A percentile compares a stretch with the other conserved stretches of the same genome.
phyloP scores from a whole-genome alignment of 1,140 invertebrate genomes.

The Drosophila nikananu region DNA sequence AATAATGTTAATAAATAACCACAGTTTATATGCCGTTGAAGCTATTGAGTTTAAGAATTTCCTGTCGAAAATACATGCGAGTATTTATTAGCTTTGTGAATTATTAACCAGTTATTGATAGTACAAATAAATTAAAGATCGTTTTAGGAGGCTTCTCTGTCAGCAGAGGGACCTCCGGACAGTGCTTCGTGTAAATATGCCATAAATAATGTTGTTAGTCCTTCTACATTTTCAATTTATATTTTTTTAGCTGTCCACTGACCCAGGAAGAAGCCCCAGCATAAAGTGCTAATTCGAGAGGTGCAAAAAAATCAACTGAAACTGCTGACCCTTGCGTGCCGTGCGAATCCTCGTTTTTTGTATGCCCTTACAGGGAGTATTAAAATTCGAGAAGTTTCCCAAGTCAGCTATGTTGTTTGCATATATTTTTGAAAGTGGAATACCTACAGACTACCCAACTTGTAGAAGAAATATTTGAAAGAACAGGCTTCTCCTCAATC shows the following conservation, averaged over 20 bases:
- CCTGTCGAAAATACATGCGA: background rate
- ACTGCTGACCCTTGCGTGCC: slow-evolving; percentile 29
- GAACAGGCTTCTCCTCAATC: too few relatives aligned
- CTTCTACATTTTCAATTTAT: background rate
- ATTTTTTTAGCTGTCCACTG: slow-evolving; percentile 6
- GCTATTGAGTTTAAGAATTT: background rate
- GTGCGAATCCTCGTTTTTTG: slow-evolving; percentile 3
- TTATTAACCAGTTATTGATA: background rate
- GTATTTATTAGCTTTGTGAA: background rate
- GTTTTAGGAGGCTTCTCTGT: background rate
- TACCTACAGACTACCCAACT: too few relatives aligned
- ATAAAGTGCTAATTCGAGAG: slow-evolving; percentile 3
- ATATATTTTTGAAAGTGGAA: background rate
- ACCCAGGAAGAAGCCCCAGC: slow-evolving; percentile 39
- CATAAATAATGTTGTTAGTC: slow-evolving; percentile 47
- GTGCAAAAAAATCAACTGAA: slow-evolving; percentile 20
- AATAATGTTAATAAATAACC: background rate
- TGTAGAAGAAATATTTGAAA: too few relatives aligned
- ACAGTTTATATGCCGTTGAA: background rate
- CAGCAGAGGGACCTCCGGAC: background rate
- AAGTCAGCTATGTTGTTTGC: background rate
- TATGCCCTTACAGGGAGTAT: background rate
- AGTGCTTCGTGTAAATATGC: slow-evolving; percentile 29
- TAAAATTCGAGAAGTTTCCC: background rate
- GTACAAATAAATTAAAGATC: background rate